Conservation (phyloP, 2,888 invertebrate genomes). For the Prosopocoilus inquinatus region DNA sequence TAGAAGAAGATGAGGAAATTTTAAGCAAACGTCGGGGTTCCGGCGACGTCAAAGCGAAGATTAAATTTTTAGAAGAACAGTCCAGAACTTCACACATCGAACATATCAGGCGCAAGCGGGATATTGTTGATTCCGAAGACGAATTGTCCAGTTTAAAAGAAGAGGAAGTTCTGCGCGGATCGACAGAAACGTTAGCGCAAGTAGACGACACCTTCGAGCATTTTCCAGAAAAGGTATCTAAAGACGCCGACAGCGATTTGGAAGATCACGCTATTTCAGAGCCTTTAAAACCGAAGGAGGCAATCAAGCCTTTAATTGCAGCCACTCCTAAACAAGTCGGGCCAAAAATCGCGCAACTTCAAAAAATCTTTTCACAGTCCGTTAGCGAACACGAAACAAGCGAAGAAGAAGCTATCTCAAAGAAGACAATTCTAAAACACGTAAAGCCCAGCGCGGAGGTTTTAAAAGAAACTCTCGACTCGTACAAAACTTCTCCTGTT, state of each 20-base stretch:
- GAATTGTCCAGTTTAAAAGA: conserved; percentile 50
- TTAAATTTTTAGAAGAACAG: conserved; percentile 56
- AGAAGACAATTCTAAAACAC: conserved; percentile 13
- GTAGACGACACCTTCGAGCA: conserved; percentile 40
- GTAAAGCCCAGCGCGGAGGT: conserved; percentile 14
- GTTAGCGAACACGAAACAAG: conserved; percentile 37
- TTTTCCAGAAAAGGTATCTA: conserved; percentile 17
- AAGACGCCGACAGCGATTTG: conserved; percentile 25
- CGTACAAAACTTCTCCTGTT: not conserved
- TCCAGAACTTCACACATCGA: conserved; percentile 43
- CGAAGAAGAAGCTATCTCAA: conserved; percentile 31
- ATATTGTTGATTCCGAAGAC: conserved; percentile 48
- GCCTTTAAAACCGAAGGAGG: conserved; percentile 27
- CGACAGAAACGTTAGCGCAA: conserved; percentile 48
- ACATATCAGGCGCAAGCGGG: conserved; percentile 40
- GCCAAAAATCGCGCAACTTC: conserved; percentile 52
- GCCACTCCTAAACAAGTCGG: conserved; percentile 42
- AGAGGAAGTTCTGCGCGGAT: conserved; percentile 44
- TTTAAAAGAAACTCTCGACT: conserved; percentile 3
- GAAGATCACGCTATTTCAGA: conserved; percentile 27
- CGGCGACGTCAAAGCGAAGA: conserved; percentile 58
- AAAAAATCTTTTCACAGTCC: conserved; percentile 50
- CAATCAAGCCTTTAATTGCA: conserved; percentile 7
- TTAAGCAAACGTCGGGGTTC: conserved; percentile 46
- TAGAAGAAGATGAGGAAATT: conserved; percentile 48